Evolutionary conservation across 2,797 vertebrate genomes (phyloP).

Genomic region (Buphagus erythrorhynchus): DNA sequence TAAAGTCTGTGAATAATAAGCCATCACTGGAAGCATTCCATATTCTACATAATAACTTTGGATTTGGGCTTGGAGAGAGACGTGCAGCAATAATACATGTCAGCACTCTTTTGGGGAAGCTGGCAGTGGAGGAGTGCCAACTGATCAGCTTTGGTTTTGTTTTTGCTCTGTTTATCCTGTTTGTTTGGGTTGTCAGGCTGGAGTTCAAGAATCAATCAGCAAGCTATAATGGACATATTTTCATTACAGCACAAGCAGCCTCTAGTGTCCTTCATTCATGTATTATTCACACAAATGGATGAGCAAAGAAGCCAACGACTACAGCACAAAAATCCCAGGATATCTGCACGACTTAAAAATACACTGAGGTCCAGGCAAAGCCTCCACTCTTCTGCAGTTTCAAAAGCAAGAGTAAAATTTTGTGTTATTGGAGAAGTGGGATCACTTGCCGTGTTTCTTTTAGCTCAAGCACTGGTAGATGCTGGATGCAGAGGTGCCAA

Average conservation of each 20-base stretch:
- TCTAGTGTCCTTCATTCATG: not conserved
- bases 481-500: not conserved
- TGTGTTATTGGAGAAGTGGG: not conserved
- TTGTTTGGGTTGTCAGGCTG: not conserved
- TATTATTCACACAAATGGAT: not conserved
- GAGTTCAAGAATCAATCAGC: slow-evolving; percentile 16
- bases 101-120: not conserved
- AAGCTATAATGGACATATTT: not conserved
- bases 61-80: not conserved
- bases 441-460: not conserved
- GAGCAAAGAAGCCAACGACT: not conserved
- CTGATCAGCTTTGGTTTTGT: not conserved
- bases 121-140: not conserved
- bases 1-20: slow-evolving; percentile 28
- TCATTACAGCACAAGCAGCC: not conserved
- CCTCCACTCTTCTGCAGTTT: not conserved
- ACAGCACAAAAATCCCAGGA: not conserved
- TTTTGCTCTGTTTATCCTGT: not conserved
- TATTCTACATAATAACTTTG: not conserved
- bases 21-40: not conserved
- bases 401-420: not conserved
- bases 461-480: not conserved
- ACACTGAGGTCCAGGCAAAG: not conserved
- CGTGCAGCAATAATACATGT: not conserved
- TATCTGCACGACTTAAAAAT: not conserved